Percentiles rank a stretch among this genome's conserved stretches.
These are phyloP conservation scores for Colistium nudipinnis DNA, from an alignment of 2,113 vertebrate genomes.

Conservation along the genomic window DNA sequence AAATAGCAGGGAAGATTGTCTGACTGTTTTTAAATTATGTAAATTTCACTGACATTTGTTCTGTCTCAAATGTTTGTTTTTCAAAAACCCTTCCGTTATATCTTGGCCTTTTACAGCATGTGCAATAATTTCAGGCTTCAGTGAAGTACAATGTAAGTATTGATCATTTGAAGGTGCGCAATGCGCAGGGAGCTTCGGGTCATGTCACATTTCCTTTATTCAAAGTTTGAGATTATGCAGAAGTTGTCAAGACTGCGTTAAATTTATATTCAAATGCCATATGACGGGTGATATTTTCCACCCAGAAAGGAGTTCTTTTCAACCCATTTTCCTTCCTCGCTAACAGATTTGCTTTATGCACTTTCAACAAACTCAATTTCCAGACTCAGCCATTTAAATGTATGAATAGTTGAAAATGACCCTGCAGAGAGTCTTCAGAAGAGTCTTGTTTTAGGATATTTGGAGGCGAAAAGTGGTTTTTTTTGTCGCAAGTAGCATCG, in stretches of 20 bases:
- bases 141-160: slow-evolving; percentile 72
- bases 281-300: slow-evolving; percentile 69
- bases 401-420: slow-evolving; percentile 51
- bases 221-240: slow-evolving; percentile 60
- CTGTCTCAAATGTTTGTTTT: slow-evolving; percentile 69
- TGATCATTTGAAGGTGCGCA: slow-evolving; percentile 65
- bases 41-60: slow-evolving; percentile 71
- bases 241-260: slow-evolving; percentile 57
- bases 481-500: background rate
- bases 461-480: slow-evolving; percentile 1
- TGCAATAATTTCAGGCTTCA: slow-evolving; percentile 77
- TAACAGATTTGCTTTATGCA: slow-evolving; percentile 56
- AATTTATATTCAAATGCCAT: slow-evolving; percentile 71
- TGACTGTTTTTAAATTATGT: slow-evolving; percentile 56
- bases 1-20: slow-evolving; percentile 40
- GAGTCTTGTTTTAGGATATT: background rate
- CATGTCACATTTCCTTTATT: slow-evolving; percentile 57
- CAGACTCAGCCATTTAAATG: slow-evolving; percentile 52
- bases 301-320: slow-evolving; percentile 54
- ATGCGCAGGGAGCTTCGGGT: slow-evolving; percentile 45
- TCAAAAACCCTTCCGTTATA: slow-evolving; percentile 51
- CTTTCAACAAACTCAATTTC: slow-evolving; percentile 64
- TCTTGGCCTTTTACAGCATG: slow-evolving; percentile 73
- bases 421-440: slow-evolving; percentile 23
- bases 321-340: slow-evolving; percentile 46